Evolutionary conservation across 2,888 invertebrate genomes (phyloP), one percentile per base, ranked within the genome.

Genomic region (Watsonalla binaria): DNA sequence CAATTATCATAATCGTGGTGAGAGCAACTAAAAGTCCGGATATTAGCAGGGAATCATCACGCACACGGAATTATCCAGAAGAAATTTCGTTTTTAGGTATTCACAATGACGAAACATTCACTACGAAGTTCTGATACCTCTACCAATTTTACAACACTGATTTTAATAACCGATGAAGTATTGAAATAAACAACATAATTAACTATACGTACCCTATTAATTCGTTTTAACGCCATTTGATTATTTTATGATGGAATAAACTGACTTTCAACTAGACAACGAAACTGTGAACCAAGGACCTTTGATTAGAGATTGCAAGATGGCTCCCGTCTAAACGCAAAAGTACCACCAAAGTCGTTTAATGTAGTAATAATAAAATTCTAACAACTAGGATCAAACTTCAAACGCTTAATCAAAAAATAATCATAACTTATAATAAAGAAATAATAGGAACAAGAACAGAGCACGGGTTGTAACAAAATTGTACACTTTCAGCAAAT

Each of bases 191-290:
- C 64, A 67, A 66, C 66, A 62, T 66, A 74, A 72, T 66, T 66
- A 68, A 74, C 74, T 80, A 86, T 91, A 94, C 94, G 88, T 94
- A 96, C 96, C 96, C 97, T 97, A 94, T 97, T 97, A 94, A 97
- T 97, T 96, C 97, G 95, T 95, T 97, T 97, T 95, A 97, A 96
- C 94, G 97, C 97, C 97, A 97, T 97, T 94, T 94, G 93, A 92
- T 92, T 92, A 91, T 92, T 92, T 92, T 91, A 92, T 91, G 92
- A 92, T 93, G 92, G 92, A 93, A 92, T 93, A 92, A 92, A 93
- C 94, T 93, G 93, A 93, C 92, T 93, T 93, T 93, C 92, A 93
- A 94, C 93, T 93, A 94, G 94, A 94, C 94, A 94, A 94, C 94
- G 94, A 93, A 94, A 94, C 93, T 93, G 93, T 93, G 94, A 94